Percentiles rank a stretch among this genome's conserved stretches.
These are phyloP conservation scores for Sceloporus undulatus DNA, from an alignment of 2,113 vertebrate species.

Conservation along the genomic window DNA sequence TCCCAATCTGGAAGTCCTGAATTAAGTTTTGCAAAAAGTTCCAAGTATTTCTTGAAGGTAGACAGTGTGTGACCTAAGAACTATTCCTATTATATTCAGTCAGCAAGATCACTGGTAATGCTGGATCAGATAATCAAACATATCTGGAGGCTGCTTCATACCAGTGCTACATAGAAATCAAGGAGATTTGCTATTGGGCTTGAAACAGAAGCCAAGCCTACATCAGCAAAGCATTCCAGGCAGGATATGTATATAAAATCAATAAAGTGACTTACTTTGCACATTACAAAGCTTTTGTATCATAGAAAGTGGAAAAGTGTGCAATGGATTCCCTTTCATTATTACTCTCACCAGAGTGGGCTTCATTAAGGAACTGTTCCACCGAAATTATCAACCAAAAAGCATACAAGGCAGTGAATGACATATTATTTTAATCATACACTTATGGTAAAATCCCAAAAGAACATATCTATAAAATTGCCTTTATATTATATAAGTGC, in stretches of 20 bases:
- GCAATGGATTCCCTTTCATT: slow-evolving; percentile 40
- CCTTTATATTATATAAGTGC: slow-evolving; percentile 43
- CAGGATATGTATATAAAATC: neutral
- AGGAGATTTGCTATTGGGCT: neutral
- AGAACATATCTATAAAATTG: slow-evolving; percentile 49
- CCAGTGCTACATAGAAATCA: neutral
- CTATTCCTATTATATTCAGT: neutral
- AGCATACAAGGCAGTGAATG: slow-evolving; percentile 24
- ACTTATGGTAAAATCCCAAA: slow-evolving; percentile 19
- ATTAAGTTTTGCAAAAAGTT: neutral
- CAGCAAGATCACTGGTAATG: neutral
- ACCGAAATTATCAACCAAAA: slow-evolving; percentile 40
- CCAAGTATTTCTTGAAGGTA: neutral
- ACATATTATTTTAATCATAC: neutral
- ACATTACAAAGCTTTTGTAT: slow-evolving; percentile 55
- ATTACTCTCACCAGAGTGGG: slow-evolving; percentile 38
- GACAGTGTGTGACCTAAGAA: neutral
- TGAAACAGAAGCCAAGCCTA: slow-evolving; percentile 39
- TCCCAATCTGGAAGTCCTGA: neutral
- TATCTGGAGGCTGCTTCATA: neutral
- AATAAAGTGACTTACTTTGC: slow-evolving; percentile 8
- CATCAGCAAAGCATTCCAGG: slow-evolving; percentile 43
- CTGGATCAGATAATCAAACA: neutral
- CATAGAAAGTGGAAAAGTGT: slow-evolving; percentile 24
- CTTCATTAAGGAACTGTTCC: slow-evolving; percentile 43